Evolutionary conservation across 2,113 vertebrate genomes (phyloP).

Genomic region (Sceloporus tristichus): DNA sequence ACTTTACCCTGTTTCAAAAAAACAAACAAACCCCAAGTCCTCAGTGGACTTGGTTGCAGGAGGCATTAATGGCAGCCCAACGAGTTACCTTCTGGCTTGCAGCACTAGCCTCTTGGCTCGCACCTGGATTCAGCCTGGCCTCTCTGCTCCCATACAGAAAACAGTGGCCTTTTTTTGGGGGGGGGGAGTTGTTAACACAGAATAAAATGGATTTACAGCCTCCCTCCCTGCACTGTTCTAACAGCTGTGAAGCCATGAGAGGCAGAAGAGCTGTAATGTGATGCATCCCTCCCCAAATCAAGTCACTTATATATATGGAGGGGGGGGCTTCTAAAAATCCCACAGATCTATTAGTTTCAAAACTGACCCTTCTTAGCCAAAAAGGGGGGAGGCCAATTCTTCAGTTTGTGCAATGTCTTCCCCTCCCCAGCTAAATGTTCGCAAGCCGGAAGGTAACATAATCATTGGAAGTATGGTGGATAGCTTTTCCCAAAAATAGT

Average conservation of each 20-base stretch:
- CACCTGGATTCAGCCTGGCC: constrained; percentile 63
- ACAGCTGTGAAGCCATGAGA: neutral
- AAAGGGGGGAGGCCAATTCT: constrained; percentile 44
- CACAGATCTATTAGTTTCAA: constrained; percentile 58
- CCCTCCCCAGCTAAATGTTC: constrained; percentile 42
- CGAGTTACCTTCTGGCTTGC: constrained; percentile 60
- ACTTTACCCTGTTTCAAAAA: constrained; percentile 95
- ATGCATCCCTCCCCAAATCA: neutral
- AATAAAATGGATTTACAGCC: constrained; percentile 62
- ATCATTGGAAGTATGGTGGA: constrained; percentile 66
- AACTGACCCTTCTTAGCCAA: constrained; percentile 52
- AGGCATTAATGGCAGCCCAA: constrained; percentile 76
- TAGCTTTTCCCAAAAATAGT: constrained; percentile 57
- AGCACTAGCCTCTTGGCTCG: constrained; percentile 64
- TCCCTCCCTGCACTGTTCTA: constrained; percentile 44
- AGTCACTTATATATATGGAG: neutral
- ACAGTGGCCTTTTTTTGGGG: constrained; percentile 50
- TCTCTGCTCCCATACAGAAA: constrained; percentile 41
- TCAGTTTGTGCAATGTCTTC: constrained; percentile 53
- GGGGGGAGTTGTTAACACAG: constrained; percentile 69
- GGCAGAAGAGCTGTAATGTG: neutral
- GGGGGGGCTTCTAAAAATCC: constrained; percentile 24
- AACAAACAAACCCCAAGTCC: constrained; percentile 74
- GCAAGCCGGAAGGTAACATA: constrained; percentile 71
- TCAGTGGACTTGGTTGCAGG: constrained; percentile 85